phyloP scores from a whole-genome alignment of 2,113 vertebrate genomes.

The Plestiodon gilberti region DNA sequence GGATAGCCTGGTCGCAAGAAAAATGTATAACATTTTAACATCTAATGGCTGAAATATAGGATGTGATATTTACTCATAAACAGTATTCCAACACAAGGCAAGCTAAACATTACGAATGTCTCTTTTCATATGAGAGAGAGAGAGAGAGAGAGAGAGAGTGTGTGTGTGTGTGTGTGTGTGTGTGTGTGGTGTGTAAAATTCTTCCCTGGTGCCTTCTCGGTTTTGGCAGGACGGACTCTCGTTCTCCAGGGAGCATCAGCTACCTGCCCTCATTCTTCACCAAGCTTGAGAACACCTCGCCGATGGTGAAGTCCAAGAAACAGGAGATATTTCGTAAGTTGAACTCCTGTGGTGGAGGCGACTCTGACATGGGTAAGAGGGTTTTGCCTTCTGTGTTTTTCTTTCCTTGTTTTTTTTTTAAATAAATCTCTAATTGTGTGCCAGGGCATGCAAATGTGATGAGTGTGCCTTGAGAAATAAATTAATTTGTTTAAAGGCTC shows the following conservation, averaged over 20 bases:
- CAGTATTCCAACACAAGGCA: too few relatives aligned
- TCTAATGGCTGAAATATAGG: too few relatives aligned
- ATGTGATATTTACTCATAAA: too few relatives aligned
- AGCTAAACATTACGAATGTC: too few relatives aligned
- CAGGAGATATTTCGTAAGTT: constrained; percentile 99
- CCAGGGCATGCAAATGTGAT: not conserved
- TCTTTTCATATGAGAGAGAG: too few relatives aligned
- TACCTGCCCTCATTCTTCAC: constrained; percentile 98
- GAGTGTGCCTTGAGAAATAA: not conserved
- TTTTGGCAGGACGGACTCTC: constrained; percentile 88
- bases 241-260: constrained; percentile 90
- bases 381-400: constrained; percentile 43
- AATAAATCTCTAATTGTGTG: not conserved
- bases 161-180: too few relatives aligned
- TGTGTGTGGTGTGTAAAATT: too few relatives aligned
- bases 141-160: too few relatives aligned
- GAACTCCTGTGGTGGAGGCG: constrained; percentile 94
- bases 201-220: not conserved
- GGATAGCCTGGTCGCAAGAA: not conserved
- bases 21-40: too few relatives aligned
- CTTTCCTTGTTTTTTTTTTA: not conserved
- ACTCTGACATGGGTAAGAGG: constrained; percentile 97
- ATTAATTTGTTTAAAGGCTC: not conserved
- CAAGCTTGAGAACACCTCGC: constrained; percentile 96
- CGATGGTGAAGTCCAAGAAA: constrained; percentile 98